A percentile compares a stretch with the other conserved stretches of the same genome.
phyloP scores from a whole-genome alignment of 2,113 vertebrate species.

The Dasyornis broadbenti region DNA sequence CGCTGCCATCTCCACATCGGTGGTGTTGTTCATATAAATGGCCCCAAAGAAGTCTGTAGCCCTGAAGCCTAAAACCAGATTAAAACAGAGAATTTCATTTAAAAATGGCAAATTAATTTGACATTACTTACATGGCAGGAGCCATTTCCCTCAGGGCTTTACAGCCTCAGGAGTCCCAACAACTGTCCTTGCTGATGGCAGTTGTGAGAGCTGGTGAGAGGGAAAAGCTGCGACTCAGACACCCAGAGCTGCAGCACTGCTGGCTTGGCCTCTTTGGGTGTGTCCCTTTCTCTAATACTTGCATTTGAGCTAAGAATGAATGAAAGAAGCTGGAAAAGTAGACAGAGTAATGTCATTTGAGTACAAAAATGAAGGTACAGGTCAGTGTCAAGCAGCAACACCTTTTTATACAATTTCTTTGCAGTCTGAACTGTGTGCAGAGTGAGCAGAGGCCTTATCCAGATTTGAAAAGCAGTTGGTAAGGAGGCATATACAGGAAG shows the following conservation, averaged over 20 bases:
- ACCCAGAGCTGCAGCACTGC: neutral
- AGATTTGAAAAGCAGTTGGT: neutral
- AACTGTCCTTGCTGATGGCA: neutral
- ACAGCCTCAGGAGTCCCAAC: neutral
- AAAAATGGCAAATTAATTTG: neutral
- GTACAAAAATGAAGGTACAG: neutral
- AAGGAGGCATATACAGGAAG: neutral
- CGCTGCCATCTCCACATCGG: conserved; percentile 90
- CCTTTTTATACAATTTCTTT: neutral
- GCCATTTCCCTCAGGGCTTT: neutral
- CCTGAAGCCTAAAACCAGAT: conserved; percentile 80
- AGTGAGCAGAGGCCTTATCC: neutral
- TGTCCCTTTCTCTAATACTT: neutral
- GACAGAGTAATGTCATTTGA: neutral
- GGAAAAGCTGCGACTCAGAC: neutral
- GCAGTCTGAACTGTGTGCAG: neutral
- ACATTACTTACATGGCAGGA: neutral
- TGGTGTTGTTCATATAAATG: conserved; percentile 93
- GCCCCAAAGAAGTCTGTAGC: conserved; percentile 93
- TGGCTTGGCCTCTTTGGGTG: neutral
- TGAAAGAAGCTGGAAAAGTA: neutral
- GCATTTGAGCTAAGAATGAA: neutral
- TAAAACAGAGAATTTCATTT: neutral
- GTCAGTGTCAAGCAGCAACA: neutral
- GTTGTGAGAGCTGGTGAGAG: neutral